Evolutionary conservation across 2,113 vertebrate species (phyloP), one percentile per base, ranked within the genome.

Genomic region (Tragelaphus imberbis): DNA sequence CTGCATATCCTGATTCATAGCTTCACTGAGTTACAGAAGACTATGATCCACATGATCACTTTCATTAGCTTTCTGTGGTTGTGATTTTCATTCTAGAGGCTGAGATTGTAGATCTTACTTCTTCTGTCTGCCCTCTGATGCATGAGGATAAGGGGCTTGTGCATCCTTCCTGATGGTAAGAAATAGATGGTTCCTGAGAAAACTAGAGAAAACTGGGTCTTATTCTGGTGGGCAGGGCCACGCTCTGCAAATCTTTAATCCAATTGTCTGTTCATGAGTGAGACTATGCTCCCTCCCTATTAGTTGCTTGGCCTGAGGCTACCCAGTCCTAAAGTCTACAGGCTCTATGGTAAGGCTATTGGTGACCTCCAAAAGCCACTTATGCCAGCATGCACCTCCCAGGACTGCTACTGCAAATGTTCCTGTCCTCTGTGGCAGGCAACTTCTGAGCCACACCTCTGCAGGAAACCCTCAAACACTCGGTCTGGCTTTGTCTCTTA

Each of bases 401-500:
- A 68, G 16, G 16, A 68, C 65, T 68, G 33, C 63, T 68, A 19
- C 33, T 68, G 33, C 33, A n/a, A 68, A 16, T 68, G 33, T n/a
- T 4, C 33, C 8, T 36, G 33, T 68, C 16, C 16, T 33, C 33
- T 68, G 33, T 68, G 33, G 16, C 16, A 68, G 33, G 16, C 16
- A 16, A 68, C 33, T 68, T 68, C 63, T 68, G 63, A 68, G 63
- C 33, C 33, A n/a, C 33, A 68, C 33, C 33, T n/a, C 63, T 68
- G 33, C 63, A n/a, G 3, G 7, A n/a, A 16, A 9, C 33, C 16
- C 8, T 68, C 16, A 68, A 68, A n/a, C 33, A n/a, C 33, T 68
- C 0, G 0, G 8, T 19, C 16, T n/a, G 63, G 16, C 4, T n/a
- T 68, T 10, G 16, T n/a, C 33, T 68, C 2, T n/a, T 68, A 33